Conservation (phyloP, 2,888 invertebrate genomes). For the Tortrix viridana region DNA sequence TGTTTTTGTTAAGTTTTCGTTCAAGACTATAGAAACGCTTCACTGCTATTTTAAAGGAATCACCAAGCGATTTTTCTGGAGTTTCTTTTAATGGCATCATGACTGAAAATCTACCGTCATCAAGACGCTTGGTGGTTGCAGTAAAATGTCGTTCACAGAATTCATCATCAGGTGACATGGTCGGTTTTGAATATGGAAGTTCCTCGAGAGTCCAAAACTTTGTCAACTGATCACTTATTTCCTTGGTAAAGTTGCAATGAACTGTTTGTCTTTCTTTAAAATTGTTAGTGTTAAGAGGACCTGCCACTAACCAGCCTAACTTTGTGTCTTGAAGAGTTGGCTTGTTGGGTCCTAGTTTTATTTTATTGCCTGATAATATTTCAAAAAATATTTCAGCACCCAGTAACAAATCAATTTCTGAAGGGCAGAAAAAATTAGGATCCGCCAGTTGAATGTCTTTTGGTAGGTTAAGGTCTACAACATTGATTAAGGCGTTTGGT, state of each 20-base stretch:
- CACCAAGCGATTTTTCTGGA: constrained; percentile 7
- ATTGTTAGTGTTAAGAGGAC: constrained; percentile 10
- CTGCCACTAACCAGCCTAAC: constrained; percentile 40
- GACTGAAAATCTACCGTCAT: constrained; percentile 7
- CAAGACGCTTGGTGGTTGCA: constrained; percentile 1
- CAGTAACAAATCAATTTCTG: constrained; percentile 38
- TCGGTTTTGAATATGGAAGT: constrained; percentile 10
- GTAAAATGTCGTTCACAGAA: constrained; percentile 24
- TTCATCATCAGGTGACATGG: constrained; percentile 24
- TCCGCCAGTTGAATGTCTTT: constrained; percentile 37
- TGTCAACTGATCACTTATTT: constrained; percentile 10
- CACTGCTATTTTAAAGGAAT: constrained; percentile 1
- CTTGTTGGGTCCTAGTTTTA: constrained; percentile 32
- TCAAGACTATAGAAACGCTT: constrained; percentile 10
- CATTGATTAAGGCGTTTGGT: constrained; percentile 17
- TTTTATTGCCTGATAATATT: constrained; percentile 22
- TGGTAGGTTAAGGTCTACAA: constrained; percentile 23
- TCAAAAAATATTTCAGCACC: constrained; percentile 42
- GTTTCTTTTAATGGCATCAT: constrained; percentile 6
- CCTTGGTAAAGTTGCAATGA: constrained; percentile 24
- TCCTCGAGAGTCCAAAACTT: constrained; percentile 30
- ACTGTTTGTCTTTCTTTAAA: background rate
- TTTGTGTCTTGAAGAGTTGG: constrained; percentile 35
- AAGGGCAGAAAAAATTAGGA: constrained; percentile 37
- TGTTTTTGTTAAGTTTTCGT: background rate